Evolutionary conservation across 64 coral and sea anemone species (phyloP), one percentile per base, ranked within the genome.

Genomic region (Catalaphyllia jardinei): DNA sequence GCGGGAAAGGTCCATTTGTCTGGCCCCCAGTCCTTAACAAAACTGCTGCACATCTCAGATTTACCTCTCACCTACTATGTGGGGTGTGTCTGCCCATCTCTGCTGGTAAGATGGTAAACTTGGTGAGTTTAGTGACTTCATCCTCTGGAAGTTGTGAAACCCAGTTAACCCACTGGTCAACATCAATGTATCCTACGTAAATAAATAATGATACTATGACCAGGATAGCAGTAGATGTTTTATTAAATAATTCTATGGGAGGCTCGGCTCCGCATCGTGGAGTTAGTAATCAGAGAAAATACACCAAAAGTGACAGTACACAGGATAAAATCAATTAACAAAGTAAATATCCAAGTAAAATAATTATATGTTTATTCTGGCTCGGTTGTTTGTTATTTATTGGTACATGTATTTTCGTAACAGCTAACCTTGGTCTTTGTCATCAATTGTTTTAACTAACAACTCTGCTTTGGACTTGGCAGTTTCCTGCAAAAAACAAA

Each of bases 81-180:
- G 25, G 62, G 74, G 29, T 27, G 49, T 64, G 33, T 52, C 33
- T 75, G 52, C 86, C 72, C 19, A 94, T 52, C 77, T 93, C 92
- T 12, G 55, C 77, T 20, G 87, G 92, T n/a, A 96, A 79, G 28
- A 92, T 73, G 38, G 73, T 15, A 28, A 96, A 91, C 8, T 86
- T 88, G 42, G 87, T 96, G 33, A 96, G 79, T 19, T 82, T 59
- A 30, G 82, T 25, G 6, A 96, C 86, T 88, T 96, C 94, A 73
- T 96, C 87, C 46, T 92, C 86, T 75, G 94, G 89, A 20, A 96
- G 57, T 88, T 74, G 86, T 67, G 84, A 91, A 38, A 89, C 28
- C 72, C 94, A 76, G 22, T 57, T 82, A 20, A 96, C 31, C 94
- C 94, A 96, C 78, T 96, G 94, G 38, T 96, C 90, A 51, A 86